Evolutionary conservation across 2,113 vertebrate species (phyloP), one percentile per base, ranked within the genome.

Genomic region (Nipponia nippon): DNA sequence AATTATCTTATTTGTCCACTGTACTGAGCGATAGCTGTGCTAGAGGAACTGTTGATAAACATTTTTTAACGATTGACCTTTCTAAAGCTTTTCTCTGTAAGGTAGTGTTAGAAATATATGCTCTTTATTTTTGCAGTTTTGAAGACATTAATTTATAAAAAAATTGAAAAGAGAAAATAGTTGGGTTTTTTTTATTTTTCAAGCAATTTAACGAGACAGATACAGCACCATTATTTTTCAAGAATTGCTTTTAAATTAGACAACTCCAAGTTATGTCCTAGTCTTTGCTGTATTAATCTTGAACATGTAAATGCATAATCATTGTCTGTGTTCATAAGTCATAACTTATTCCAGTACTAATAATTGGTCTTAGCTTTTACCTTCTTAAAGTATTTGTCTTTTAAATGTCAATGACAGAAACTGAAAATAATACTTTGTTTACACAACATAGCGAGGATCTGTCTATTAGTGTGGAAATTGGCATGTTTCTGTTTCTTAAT

Each of bases 381-480:
- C n/a, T 73, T 83, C 14, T 84, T 82, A 25, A 67, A 80, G 16
- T 23, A 6, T 76, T 89, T 88, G 10, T 32, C 19, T 67, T 90
- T 78, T 47, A 78, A 90, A 75, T 50, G 32, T 38, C 7, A 17
- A 3, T 38, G 9, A 14, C 23, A 56, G 50, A 90, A 85, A 85
- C 11, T 36, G 46, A 91, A 80, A 91, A 80, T 10, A 75, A 36
- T 56, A 23, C 2, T 42, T 63, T 19, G 6, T 76, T 63, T 55
- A 20, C 3, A 9, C 16, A 61, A 15, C 29, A n/a, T 23, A 77
- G 2, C 0, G 0, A 4, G 3, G 4, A 42, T 52, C 25, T 89
- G 5, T 9, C 38, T 50, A 27, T 58, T 77, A 32, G 2, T 77
- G 62, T 61, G 22, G 22, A 87, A 80, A 46, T n/a, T 67, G 13